Base-by-base conservation (phyloP, 2,888 invertebrate species). In the Aplocera efformata region DNA sequence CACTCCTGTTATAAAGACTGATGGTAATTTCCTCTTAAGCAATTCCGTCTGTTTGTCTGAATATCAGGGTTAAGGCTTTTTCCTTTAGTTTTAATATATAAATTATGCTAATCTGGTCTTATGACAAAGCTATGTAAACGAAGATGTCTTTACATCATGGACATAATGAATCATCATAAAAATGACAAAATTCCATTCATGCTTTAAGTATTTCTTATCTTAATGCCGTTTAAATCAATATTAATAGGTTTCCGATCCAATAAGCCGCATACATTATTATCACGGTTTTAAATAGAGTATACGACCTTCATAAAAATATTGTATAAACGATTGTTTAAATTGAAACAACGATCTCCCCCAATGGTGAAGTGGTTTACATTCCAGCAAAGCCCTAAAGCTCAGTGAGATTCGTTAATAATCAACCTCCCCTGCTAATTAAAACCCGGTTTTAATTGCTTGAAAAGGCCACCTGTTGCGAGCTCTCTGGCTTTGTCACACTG, bases 381-480 rank as follows among this genome's bases (percentile, higher is more conserved):
- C 76, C 80, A 63, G 68, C 67, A 78, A 80, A 79, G 70, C 80
- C 67, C 62, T 69, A 67, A 69, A 81, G 73, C 76, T 72, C 63
- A 59, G 60, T 56, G 78, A 79, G 77, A 79, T 78, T 74, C 68
- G 82, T 81, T 82, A 82, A 86, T 86, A 83, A 85, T 78, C 76
- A 71, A 71, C 62, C 74, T 78, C 86, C 88, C 88, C 82, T 72
- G 77, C 83, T 86, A 88, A 89, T 88, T 88, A 88, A 82, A 85
- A 80, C 67, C 71, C 69, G 63, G 67, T 86, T 86, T 88, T 88
- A 89, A 88, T 88, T 89, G 86, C 80, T 77, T 60, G 63, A 76
- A 72, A 79, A 63, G 66, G 72, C 77, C 84, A 89, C 89, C 86
- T 88, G 89, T 89, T 88, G 89, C 48, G 42, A 26, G 56, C 59